Percentiles rank a stretch among this genome's conserved stretches.
Conservation (phyloP, 2,888 invertebrate species). For the Cantharis nigra region DNA sequence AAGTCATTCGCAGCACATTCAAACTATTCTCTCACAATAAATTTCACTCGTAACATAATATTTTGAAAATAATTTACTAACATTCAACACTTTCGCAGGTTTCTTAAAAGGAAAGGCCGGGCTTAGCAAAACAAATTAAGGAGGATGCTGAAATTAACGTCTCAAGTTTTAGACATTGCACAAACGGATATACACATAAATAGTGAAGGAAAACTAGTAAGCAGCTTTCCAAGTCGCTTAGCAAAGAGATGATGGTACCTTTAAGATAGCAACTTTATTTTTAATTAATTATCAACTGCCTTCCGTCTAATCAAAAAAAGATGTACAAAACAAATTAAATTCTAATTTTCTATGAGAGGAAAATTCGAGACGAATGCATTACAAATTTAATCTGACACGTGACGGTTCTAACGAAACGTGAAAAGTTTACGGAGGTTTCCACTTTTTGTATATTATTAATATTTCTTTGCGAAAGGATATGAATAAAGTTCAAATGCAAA, state of each 20-base stretch:
- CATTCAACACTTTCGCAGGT: constrained; percentile 13
- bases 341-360: constrained; percentile 1
- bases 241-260: constrained; percentile 18
- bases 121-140: constrained; percentile 23
- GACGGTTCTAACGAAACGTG: constrained; percentile 21
- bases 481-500: neutral
- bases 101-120: constrained; percentile 1
- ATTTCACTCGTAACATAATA: constrained; percentile 8
- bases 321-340: constrained; percentile 8
- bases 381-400: constrained; percentile 26
- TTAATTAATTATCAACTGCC: neutral
- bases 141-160: constrained; percentile 21
- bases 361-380: constrained; percentile 15
- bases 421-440: constrained; percentile 18
- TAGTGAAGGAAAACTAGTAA: constrained; percentile 18
- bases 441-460: constrained; percentile 7
- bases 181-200: constrained; percentile 22
- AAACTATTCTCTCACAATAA: neutral
- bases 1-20: neutral
- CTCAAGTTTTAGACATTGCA: constrained; percentile 19
- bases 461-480: constrained; percentile 7
- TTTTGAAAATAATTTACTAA: constrained; percentile 20
- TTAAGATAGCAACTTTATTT: constrained; percentile 8
- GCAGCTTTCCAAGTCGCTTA: constrained; percentile 17
- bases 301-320: neutral